Percentiles rank a stretch among this genome's conserved stretches.
Conservation (phyloP, 2,113 vertebrate species). For the Dasypus novemcinctus region DNA sequence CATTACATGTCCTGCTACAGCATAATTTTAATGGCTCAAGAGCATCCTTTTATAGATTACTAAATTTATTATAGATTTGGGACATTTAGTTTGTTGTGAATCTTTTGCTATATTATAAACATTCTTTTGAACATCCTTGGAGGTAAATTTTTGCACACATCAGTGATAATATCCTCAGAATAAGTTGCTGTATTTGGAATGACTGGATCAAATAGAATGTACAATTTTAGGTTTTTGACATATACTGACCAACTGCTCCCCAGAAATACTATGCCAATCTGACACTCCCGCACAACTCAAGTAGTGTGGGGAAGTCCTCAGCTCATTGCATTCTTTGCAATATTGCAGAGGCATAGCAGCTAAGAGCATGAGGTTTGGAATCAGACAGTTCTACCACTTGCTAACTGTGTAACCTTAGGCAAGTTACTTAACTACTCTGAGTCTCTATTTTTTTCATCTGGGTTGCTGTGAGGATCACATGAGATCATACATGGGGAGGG, state of each 20-base stretch:
- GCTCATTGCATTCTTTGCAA: background rate
- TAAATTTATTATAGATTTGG: background rate
- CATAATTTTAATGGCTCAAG: background rate
- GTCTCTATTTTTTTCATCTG: background rate
- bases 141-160: background rate
- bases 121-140: background rate
- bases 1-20: background rate
- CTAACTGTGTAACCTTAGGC: background rate
- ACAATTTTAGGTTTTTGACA: background rate
- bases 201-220: background rate
- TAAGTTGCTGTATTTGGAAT: background rate
- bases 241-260: background rate
- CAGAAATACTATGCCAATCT: background rate
- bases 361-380: background rate
- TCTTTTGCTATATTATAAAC: background rate
- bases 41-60: background rate
- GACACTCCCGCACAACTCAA: background rate
- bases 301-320: background rate
- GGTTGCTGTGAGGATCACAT: background rate
- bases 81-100: background rate
- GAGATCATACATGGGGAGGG: background rate
- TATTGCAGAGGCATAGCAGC: background rate
- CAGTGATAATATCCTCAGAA: background rate
- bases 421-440: background rate
- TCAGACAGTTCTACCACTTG: background rate